These are phyloP conservation scores for Teinopalpus imperialis DNA, from an alignment of 2,888 invertebrate species.

Conservation along the genomic window DNA sequence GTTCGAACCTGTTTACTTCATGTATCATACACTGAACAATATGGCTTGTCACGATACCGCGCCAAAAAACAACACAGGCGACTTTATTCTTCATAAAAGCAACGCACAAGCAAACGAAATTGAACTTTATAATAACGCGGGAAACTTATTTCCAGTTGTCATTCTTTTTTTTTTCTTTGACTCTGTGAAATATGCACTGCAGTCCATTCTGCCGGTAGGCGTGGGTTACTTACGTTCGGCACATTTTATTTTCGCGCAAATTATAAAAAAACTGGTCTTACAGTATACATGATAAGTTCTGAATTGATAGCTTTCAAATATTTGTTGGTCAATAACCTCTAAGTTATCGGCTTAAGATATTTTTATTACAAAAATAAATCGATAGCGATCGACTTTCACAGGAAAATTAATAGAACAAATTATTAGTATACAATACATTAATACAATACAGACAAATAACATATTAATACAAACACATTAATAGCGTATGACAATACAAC, in stretches of 20 bases:
- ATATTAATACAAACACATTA: too few species aligned
- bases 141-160: slow-evolving; percentile 48
- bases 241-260: slow-evolving; percentile 49
- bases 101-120: slow-evolving; percentile 35
- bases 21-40: slow-evolving; percentile 75
- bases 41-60: slow-evolving; percentile 75
- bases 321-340: slow-evolving; percentile 57
- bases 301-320: slow-evolving; percentile 32
- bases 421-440: too few species aligned
- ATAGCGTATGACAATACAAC: too few species aligned
- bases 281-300: slow-evolving; percentile 45
- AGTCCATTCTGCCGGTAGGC: slow-evolving; percentile 70
- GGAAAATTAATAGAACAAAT: too few species aligned
- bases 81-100: slow-evolving; percentile 50
- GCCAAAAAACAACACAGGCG: slow-evolving; percentile 64
- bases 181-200: slow-evolving; percentile 72
- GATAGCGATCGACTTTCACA: too few species aligned
- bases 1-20: slow-evolving; percentile 71
- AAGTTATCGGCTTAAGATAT: slow-evolving; percentile 45
- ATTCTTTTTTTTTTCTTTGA: slow-evolving; percentile 33
- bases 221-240: slow-evolving; percentile 69
- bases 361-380: too few species aligned
- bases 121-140: slow-evolving; percentile 46
- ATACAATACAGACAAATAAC: too few species aligned
- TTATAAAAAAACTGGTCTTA: slow-evolving; percentile 51